Percentiles rank a stretch among this genome's conserved stretches.
Conservation (phyloP, 2,113 vertebrate species). For the Brienomyrus brachyistius region DNA sequence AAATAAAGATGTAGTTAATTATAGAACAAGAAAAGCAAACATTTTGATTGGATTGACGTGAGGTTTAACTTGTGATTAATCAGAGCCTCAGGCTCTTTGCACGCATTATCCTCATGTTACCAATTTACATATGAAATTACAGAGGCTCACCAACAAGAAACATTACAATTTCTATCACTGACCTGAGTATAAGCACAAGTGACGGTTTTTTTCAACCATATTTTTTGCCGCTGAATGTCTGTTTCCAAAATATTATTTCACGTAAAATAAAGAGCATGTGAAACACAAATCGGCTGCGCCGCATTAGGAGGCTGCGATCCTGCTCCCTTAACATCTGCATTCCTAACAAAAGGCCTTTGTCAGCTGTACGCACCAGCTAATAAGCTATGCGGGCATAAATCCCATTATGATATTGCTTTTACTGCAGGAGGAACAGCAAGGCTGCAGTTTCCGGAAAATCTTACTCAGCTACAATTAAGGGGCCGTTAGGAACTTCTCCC, state of each 20-base stretch:
- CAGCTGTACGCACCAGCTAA: conserved; percentile 32
- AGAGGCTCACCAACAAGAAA: background rate
- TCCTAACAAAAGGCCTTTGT: conserved; percentile 54
- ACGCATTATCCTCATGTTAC: background rate
- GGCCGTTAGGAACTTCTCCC: conserved; percentile 57
- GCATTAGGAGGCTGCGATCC: background rate
- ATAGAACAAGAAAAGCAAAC: background rate
- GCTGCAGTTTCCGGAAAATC: conserved; percentile 58
- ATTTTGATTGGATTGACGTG: background rate
- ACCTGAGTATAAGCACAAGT: background rate
- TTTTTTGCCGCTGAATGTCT: background rate
- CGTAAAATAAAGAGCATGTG: background rate
- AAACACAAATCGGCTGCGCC: conserved; percentile 24
- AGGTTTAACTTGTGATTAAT: background rate
- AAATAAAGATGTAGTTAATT: background rate
- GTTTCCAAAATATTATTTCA: background rate
- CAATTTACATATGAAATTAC: background rate
- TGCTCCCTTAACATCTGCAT: conserved; percentile 25
- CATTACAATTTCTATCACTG: background rate
- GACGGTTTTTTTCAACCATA: background rate
- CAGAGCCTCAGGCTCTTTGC: background rate
- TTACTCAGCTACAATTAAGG: conserved; percentile 61
- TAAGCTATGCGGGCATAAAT: conserved; percentile 45
- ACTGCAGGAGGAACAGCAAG: conserved; percentile 52
- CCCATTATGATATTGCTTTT: conserved; percentile 54